Percentiles rank a stretch among this genome's conserved stretches.
Conservation (phyloP, 2,797 vertebrate species). For the Phalloptychus januarius region DNA sequence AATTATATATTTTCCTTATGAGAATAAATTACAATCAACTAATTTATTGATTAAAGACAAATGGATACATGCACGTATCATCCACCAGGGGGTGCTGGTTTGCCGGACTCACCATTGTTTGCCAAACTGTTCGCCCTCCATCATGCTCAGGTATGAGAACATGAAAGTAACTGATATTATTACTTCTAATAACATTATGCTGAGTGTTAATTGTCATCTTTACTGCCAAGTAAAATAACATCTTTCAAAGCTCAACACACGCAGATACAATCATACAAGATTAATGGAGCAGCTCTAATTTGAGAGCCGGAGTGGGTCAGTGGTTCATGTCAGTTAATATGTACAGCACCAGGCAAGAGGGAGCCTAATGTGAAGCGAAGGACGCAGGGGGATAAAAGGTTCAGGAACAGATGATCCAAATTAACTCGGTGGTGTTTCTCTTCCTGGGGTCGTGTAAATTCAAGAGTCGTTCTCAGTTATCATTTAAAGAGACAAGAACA, state of each 20-base stretch:
- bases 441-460: neutral
- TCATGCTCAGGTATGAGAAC: neutral
- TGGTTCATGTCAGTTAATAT: conserved; percentile 34
- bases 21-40: neutral
- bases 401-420: conserved; percentile 2
- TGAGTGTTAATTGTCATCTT: conserved; percentile 12
- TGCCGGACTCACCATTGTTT: neutral
- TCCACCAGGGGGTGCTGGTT: conserved; percentile 22
- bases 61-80: neutral
- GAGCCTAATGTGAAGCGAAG: conserved; percentile 24
- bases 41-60: neutral
- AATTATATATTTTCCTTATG: neutral
- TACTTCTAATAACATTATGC: neutral
- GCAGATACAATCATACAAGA: conserved; percentile 10
- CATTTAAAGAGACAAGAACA: conserved; percentile 8
- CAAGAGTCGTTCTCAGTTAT: conserved; percentile 13
- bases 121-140: neutral
- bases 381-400: conserved; percentile 9
- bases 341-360: neutral
- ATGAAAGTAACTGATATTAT: neutral
- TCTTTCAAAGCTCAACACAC: conserved; percentile 5
- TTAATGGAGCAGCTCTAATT: conserved; percentile 28
- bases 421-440: neutral
- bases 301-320: conserved; percentile 33
- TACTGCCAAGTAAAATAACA: neutral